These are phyloP conservation scores for Acleris sparsana DNA, from an alignment of 2,888 invertebrate species.

Conservation along the genomic window DNA sequence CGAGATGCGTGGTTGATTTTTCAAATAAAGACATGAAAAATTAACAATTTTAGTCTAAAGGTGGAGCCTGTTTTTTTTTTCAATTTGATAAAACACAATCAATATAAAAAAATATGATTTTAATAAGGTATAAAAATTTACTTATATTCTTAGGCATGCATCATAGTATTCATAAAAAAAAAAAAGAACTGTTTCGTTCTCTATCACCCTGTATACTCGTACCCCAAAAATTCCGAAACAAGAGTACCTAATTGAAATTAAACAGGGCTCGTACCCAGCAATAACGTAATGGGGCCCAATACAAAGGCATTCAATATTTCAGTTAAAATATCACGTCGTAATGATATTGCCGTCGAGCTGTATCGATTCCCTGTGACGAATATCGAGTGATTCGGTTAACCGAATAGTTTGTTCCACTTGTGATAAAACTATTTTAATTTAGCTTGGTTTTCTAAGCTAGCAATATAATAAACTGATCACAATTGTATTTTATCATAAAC, in stretches of 20 bases:
- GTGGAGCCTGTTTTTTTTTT: no score
- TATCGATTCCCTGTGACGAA: slow-evolving; percentile 56
- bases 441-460: no score
- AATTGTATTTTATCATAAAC: no score
- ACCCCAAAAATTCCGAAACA: slow-evolving; percentile 41
- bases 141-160: no score
- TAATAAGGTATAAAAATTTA: no score
- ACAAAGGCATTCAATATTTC: slow-evolving; percentile 48
- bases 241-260: slow-evolving; percentile 70
- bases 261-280: slow-evolving; percentile 54
- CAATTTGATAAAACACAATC: no score
- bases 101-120: no score
- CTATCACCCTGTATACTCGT: slow-evolving; percentile 48
- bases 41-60: no score
- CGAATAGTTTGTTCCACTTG: slow-evolving; percentile 41
- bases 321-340: slow-evolving; percentile 62
- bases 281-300: slow-evolving; percentile 62
- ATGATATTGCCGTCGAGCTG: slow-evolving; percentile 42
- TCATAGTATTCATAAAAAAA: no score
- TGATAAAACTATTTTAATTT: slow-evolving; percentile 17
- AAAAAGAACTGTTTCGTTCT: no score
- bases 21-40: no score
- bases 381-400: slow-evolving; percentile 44
- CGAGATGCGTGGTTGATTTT: no score
- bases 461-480: neutral